A percentile compares a stretch with the other conserved stretches of the same genome.
phyloP scores from a whole-genome alignment of 2,113 vertebrate species.

The Chelonoidis abingdonii region DNA sequence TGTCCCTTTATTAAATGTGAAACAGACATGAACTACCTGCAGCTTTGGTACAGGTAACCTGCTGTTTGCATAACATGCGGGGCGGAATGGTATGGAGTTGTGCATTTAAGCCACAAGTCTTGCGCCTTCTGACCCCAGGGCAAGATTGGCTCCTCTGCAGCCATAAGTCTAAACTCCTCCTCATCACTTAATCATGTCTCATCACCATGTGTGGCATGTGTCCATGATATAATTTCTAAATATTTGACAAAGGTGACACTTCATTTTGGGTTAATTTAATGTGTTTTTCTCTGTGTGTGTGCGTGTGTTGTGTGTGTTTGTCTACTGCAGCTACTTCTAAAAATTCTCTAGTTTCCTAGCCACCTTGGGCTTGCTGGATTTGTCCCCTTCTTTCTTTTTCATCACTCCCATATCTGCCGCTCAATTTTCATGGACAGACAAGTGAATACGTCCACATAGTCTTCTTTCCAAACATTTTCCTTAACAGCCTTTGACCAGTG shows the following conservation, averaged over 20 bases:
- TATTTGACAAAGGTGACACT: background rate
- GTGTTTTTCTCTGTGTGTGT: no score
- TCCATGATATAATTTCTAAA: background rate
- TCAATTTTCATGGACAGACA: background rate
- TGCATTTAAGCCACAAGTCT: background rate
- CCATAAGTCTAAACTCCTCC: background rate
- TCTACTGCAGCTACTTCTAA: no score
- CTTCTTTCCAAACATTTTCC: background rate
- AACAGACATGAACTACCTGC: background rate
- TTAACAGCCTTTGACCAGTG: background rate
- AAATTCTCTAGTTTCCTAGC: background rate
- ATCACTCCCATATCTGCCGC: background rate
- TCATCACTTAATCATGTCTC: background rate
- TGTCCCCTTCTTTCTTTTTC: background rate
- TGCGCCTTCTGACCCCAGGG: background rate
- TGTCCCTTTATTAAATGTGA: background rate
- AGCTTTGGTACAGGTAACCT: background rate
- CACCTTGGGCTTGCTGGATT: background rate
- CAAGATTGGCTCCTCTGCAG: background rate
- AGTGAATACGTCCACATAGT: background rate
- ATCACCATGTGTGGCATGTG: background rate
- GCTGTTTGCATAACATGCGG: background rate
- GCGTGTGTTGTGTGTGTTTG: no score
- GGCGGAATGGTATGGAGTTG: background rate
- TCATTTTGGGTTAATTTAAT: background rate